These are phyloP conservation scores for Diceros bicornis DNA, from an alignment of 2,797 vertebrate species.

Conservation along the genomic window DNA sequence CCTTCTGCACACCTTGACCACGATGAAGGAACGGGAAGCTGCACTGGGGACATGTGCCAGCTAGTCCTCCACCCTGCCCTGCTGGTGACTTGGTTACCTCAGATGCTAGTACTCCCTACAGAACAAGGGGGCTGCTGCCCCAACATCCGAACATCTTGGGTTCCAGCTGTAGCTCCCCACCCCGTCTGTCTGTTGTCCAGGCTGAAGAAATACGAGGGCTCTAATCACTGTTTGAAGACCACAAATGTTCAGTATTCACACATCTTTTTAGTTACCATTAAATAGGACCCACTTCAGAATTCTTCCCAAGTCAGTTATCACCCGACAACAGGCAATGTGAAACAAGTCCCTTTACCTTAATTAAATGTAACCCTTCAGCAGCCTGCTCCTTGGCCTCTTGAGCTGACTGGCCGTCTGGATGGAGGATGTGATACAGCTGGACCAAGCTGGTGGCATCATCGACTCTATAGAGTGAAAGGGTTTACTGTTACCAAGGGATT, in stretches of 20 bases:
- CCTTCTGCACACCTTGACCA: neutral
- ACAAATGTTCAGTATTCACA: neutral
- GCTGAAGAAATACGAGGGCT: neutral
- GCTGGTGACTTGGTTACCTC: neutral
- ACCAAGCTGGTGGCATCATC: constrained; percentile 93
- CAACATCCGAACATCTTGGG: neutral
- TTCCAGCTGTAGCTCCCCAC: neutral
- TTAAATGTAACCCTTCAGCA: constrained; percentile 91
- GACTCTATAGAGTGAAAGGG: constrained; percentile 87
- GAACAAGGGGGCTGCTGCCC: neutral
- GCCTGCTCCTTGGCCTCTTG: constrained; percentile 90
- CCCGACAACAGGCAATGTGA: neutral
- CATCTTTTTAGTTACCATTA: constrained; percentile 1
- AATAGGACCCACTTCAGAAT: neutral
- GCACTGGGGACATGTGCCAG: neutral
- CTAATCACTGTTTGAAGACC: neutral
- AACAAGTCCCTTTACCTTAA: constrained; percentile 92
- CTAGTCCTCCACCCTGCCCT: neutral
- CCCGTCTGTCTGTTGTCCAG: neutral
- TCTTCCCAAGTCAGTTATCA: neutral
- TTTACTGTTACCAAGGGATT: neutral
- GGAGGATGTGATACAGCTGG: constrained; percentile 94
- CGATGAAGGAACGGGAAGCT: neutral
- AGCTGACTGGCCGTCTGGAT: constrained; percentile 94
- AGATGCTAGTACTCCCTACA: neutral